A percentile compares a stretch with the other conserved stretches of the same genome.
These are phyloP conservation scores for Lepus timidus DNA, from an alignment of 2,113 vertebrate genomes.

Conservation along the genomic window DNA sequence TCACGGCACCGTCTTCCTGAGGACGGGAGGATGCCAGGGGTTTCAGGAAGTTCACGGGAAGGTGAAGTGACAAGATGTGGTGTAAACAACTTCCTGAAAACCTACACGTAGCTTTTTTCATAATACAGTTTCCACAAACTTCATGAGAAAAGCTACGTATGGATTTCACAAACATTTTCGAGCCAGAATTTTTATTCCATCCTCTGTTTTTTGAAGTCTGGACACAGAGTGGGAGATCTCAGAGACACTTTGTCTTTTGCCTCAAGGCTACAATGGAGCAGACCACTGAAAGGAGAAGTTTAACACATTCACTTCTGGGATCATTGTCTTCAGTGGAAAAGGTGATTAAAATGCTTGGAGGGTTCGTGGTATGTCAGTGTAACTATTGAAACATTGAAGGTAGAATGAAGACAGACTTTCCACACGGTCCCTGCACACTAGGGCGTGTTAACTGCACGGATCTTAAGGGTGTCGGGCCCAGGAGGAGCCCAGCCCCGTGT, in stretches of 20 bases:
- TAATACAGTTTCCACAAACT: too few relatives aligned
- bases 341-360: constrained; percentile 70
- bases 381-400: constrained; percentile 77
- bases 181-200: too few relatives aligned
- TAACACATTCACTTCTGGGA: neutral
- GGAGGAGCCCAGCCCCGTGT: rapidly evolving
- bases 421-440: constrained; percentile 27
- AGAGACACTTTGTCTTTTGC: neutral
- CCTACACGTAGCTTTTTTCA: too few relatives aligned
- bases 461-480: neutral
- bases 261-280: neutral
- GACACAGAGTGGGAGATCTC: neutral
- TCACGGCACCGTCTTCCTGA: neutral
- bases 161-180: too few relatives aligned
- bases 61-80: too few relatives aligned
- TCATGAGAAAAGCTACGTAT: neutral
- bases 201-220: too few relatives aligned
- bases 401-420: constrained; percentile 74
- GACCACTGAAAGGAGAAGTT: neutral
- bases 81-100: too few relatives aligned
- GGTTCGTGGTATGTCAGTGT: constrained; percentile 64
- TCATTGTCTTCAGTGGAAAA: constrained; percentile 65
- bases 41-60: too few relatives aligned
- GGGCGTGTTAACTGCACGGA: neutral
- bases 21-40: neutral